These are phyloP conservation scores for Anabas testudineus DNA, from an alignment of 2,797 vertebrate species.

Conservation along the genomic window DNA sequence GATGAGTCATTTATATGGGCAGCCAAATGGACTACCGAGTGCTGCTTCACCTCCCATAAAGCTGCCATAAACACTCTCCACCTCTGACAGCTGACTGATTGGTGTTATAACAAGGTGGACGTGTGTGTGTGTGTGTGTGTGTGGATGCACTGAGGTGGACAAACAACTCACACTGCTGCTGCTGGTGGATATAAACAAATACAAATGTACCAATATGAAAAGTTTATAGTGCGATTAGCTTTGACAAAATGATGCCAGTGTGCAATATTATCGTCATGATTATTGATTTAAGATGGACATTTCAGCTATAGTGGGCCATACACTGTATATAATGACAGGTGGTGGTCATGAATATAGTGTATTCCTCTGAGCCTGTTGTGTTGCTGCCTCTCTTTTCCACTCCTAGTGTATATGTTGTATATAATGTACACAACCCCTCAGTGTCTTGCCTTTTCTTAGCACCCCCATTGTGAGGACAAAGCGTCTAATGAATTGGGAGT, in stretches of 20 bases:
- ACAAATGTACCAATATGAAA: slow-evolving; percentile 20
- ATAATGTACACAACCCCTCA: background rate
- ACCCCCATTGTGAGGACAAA: too few species aligned
- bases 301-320: slow-evolving; percentile 7
- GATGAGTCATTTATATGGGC: slow-evolving; percentile 73
- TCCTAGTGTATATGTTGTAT: slow-evolving; percentile 4
- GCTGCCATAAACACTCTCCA: slow-evolving; percentile 73
- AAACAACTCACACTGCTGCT: slow-evolving; percentile 31
- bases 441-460: too few species aligned
- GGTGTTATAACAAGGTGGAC: slow-evolving; percentile 73
- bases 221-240: slow-evolving; percentile 15
- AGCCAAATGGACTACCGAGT: slow-evolving; percentile 75
- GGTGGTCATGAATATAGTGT: background rate
- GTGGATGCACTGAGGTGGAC: slow-evolving; percentile 37
- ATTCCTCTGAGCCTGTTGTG: background rate
- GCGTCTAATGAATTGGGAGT: background rate
- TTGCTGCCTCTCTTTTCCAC: background rate
- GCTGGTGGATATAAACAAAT: slow-evolving; percentile 23
- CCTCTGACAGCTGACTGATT: slow-evolving; percentile 79
- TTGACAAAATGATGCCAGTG: background rate
- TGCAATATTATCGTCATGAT: slow-evolving; percentile 11
- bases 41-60: slow-evolving; percentile 79
- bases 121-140: slow-evolving; percentile 52
- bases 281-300: slow-evolving; percentile 24
- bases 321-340: background rate